Conservation (phyloP, 2,797 vertebrate genomes). For the Tenualosa thibaudeaui region DNA sequence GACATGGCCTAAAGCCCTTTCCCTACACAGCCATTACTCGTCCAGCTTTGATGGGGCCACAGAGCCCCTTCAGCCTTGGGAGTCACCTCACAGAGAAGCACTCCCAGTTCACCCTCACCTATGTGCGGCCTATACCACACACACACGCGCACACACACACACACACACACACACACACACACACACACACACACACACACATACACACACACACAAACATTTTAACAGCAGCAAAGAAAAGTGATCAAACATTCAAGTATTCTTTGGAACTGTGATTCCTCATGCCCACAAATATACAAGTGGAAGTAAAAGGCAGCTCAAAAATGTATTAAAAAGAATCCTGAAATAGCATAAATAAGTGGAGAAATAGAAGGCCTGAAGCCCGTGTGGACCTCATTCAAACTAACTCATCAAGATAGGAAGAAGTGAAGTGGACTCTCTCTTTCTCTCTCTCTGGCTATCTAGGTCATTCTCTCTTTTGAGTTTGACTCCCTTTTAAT, state of each 20-base stretch:
- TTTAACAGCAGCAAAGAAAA: background rate
- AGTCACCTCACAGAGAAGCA: constrained; percentile 67
- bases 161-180: constrained; percentile 13
- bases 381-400: constrained; percentile 52
- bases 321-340: constrained; percentile 47
- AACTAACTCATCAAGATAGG: constrained; percentile 38
- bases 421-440: background rate
- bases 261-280: constrained; percentile 63
- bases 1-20: constrained; percentile 68
- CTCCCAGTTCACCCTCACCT: constrained; percentile 66
- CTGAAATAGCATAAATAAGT: background rate
- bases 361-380: constrained; percentile 38
- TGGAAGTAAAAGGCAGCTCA: constrained; percentile 47
- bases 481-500: constrained; percentile 52
- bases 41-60: constrained; percentile 65
- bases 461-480: constrained; percentile 55
- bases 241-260: constrained; percentile 49
- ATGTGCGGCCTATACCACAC: constrained; percentile 57
- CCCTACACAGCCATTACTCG: constrained; percentile 61
- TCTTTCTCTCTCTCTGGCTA: constrained; percentile 32
- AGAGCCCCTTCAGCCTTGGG: constrained; percentile 59
- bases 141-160: constrained; percentile 35
- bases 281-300: constrained; percentile 50
- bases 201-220: background rate
- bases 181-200: background rate